These are phyloP conservation scores for Ceratothoa steindachneri DNA, from an alignment of 2,888 invertebrate species.

Conservation along the genomic window DNA sequence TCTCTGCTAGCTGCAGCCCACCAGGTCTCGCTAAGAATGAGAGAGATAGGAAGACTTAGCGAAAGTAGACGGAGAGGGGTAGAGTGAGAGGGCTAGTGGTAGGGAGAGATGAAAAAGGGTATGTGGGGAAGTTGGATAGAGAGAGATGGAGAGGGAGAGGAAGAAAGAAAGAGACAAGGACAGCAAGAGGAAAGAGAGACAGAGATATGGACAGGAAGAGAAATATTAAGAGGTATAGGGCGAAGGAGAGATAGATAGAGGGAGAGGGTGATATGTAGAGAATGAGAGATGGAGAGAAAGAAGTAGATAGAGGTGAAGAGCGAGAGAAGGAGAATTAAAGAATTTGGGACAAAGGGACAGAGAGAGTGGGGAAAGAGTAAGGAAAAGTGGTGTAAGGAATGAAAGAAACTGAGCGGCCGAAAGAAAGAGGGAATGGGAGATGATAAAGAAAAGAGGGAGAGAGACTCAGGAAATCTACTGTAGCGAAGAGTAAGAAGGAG, in stretches of 20 bases:
- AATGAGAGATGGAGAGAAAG: too few relatives aligned
- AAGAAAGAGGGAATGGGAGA: not conserved
- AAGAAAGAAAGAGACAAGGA: not conserved
- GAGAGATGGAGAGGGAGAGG: not conserved
- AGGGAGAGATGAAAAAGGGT: not conserved
- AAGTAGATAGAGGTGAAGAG: not conserved
- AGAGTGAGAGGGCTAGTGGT: too few relatives aligned
- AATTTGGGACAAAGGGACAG: not conserved
- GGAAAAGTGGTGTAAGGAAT: too few relatives aligned
- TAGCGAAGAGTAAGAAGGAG: not conserved
- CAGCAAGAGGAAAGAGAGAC: not conserved
- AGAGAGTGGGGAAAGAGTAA: not conserved
- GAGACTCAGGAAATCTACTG: not conserved
- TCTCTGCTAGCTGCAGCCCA: too few relatives aligned
- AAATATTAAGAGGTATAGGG: too few relatives aligned
- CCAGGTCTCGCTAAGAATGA: too few relatives aligned
- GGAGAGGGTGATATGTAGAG: not conserved
- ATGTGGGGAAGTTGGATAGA: not conserved
- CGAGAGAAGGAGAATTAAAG: not conserved
- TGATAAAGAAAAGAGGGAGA: not conserved
- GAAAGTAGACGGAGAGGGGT: too few relatives aligned
- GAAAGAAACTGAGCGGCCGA: too few relatives aligned
- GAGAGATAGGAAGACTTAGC: too few relatives aligned
- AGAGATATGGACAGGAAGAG: too few relatives aligned
- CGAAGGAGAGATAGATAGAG: not conserved